A percentile compares a stretch with the other conserved stretches of the same genome.
Evolutionary conservation across 92 coral and sea anemone species (phyloP).

Genomic region (Nematostella vectensis): DNA sequence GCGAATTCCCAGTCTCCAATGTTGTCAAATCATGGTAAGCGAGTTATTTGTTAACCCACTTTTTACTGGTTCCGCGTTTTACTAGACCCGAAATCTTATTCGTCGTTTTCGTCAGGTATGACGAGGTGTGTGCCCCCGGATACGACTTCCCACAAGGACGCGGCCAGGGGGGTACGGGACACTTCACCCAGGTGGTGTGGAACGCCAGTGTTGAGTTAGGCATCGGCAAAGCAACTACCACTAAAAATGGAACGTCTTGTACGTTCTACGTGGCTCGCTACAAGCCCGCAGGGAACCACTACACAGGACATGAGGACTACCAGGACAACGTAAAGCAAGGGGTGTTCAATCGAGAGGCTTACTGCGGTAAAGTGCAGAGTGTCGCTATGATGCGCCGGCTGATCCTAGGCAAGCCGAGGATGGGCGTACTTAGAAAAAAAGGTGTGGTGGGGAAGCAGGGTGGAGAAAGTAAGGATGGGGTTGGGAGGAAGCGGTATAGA

Average conservation of each 20-base stretch:
- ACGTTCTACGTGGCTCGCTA: slow-evolving; percentile 23
- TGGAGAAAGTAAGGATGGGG: too few species aligned
- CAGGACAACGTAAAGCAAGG: slow-evolving; percentile 20
- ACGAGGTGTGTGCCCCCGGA: slow-evolving; percentile 41
- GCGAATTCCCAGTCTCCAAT: too few species aligned
- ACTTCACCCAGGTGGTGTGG: slow-evolving; percentile 74
- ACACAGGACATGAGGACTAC: slow-evolving; percentile 3
- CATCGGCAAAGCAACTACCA: slow-evolving; percentile 11
- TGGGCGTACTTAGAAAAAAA: too few species aligned
- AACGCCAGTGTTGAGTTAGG: slow-evolving; percentile 37
- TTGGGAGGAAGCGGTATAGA: too few species aligned
- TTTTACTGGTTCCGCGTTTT: too few species aligned
- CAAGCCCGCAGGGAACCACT: slow-evolving; percentile 21
- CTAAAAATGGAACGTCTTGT: slow-evolving; percentile 6
- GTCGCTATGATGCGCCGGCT: neutral
- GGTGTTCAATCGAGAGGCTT: slow-evolving; percentile 2
- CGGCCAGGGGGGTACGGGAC: slow-evolving; percentile 32
- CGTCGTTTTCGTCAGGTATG: slow-evolving; percentile 39
- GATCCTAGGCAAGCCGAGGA: too few species aligned
- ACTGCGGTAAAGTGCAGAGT: slow-evolving; percentile 6
- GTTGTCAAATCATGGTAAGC: slow-evolving; percentile 7
- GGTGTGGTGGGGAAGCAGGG: too few species aligned
- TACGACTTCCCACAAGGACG: slow-evolving; percentile 23
- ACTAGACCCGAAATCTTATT: too few species aligned
- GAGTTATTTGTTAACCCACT: too few species aligned